Evolutionary conservation across 2,113 vertebrate genomes (phyloP), one percentile per base, ranked within the genome.

Genomic region (Brachionichthys hirsutus): DNA sequence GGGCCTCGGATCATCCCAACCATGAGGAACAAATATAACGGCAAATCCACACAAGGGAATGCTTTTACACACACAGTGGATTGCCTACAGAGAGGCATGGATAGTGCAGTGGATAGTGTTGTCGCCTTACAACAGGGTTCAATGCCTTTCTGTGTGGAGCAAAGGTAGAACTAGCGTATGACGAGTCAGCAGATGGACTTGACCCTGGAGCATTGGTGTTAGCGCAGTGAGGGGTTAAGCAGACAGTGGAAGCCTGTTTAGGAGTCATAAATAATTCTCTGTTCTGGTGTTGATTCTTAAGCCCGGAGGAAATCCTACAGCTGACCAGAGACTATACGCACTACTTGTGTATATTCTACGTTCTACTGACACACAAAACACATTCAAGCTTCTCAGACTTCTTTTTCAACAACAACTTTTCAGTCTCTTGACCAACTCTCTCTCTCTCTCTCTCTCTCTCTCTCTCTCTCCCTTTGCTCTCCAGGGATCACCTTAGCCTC

Each of bases 281-380:
- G 66, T 15, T 62, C 54, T 68, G 72, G 49, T 77, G 58, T 72
- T 79, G 69, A 86, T 73, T 66, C 67, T 53, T 56, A 54, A 80
- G 73, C 71, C 75, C 30, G 15, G 71, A 80, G 56, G 82, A 85
- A 80, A 81, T 80, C 66, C 79, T 73, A 54, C 52, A 40, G 55
- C 73, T 80, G 75, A 58, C 66, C 75, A 68, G 38, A 72, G 42
- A 54, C 77, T 77, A 77, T 38, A 53, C 46, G 70, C 47, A 74
- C 81, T 36, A 41, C 58, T 55, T 79, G 75, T n/a, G n/a, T n/a
- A 84, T 72, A 73, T 81, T 83, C 67, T 24, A 56, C 60, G 59
- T 50, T 61, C 66, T 50, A 59, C 50, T 50, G 64, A 45, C 59
- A 75, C 62, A 66, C 56, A 74, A 43, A 66, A 73, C 63, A 51